Evolutionary conservation across 2,797 vertebrate genomes (phyloP).

Genomic region (Aratinga solstitialis): DNA sequence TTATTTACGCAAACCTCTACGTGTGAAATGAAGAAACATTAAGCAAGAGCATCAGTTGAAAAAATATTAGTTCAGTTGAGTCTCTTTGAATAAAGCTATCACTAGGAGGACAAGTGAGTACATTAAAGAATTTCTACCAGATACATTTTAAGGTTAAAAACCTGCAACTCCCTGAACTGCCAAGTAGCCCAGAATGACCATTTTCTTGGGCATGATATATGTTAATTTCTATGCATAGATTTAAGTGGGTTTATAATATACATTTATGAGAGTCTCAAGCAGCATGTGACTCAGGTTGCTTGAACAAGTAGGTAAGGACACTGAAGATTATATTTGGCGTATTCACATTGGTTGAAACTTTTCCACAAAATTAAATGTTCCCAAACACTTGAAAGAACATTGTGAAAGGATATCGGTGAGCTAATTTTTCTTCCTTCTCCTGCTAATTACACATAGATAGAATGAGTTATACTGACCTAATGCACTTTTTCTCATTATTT

Average conservation of each 20-base stretch:
- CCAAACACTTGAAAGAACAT: background rate
- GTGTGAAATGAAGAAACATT: background rate
- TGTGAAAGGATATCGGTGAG: background rate
- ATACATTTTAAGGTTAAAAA: background rate
- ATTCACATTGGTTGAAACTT: background rate
- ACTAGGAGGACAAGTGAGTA: background rate
- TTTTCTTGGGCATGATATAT: background rate
- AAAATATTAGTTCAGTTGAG: background rate
- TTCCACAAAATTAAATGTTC: constrained; percentile 1
- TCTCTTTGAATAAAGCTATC: background rate
- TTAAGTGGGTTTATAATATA: constrained; percentile 8
- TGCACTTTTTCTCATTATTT: constrained; percentile 51
- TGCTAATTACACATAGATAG: constrained; percentile 52
- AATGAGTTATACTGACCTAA: constrained; percentile 41
- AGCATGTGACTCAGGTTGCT: constrained; percentile 2
- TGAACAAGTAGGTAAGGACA: constrained; percentile 4
- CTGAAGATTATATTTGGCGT: constrained; percentile 11
- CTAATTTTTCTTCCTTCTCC: constrained; percentile 20
- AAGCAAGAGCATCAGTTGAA: background rate
- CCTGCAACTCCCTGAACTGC: background rate
- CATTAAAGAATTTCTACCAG: background rate
- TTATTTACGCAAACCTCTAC: background rate
- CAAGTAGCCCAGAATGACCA: background rate
- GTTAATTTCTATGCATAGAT: constrained; percentile 21
- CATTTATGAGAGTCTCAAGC: background rate